Conservation (phyloP, 2,888 invertebrate genomes). For the Apotomis turbidana region DNA sequence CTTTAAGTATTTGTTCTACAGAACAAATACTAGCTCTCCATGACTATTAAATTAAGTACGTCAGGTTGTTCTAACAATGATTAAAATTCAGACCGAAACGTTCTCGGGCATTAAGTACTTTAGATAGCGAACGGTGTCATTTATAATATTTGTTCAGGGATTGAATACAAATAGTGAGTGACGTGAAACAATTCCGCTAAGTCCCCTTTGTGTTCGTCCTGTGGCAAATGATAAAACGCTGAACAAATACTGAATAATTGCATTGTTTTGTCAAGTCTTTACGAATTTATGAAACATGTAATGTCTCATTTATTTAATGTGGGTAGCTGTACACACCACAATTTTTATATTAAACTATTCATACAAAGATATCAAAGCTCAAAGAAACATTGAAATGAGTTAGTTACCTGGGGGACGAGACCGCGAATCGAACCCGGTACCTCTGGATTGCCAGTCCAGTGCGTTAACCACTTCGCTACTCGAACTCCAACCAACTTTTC, state of each 20-base stretch:
- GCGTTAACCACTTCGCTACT: too few species aligned
- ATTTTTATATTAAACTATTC: too few species aligned
- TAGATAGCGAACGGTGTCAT: constrained; percentile 29
- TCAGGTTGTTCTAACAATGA: constrained; percentile 7
- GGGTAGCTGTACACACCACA: too few species aligned
- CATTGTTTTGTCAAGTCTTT: constrained; percentile 50
- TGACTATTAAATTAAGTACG: background rate
- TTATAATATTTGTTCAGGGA: constrained; percentile 33
- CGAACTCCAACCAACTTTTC: too few species aligned
- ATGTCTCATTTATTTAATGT: too few species aligned
- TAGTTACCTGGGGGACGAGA: too few species aligned
- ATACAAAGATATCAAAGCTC: too few species aligned
- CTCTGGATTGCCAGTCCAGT: too few species aligned
- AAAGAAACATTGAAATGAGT: too few species aligned
- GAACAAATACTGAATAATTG: constrained; percentile 50
- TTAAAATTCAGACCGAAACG: constrained; percentile 11
- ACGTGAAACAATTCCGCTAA: constrained; percentile 38
- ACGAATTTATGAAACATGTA: background rate
- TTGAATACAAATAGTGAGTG: constrained; percentile 28
- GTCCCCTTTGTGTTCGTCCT: constrained; percentile 21
- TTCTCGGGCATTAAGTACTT: constrained; percentile 28
- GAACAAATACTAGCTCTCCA: too few species aligned
- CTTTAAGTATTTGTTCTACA: too few species aligned
- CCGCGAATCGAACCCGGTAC: too few species aligned
- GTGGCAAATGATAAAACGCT: constrained; percentile 49